Percentiles rank a stretch among this genome's conserved stretches.
These are phyloP conservation scores for Eciton burchellii DNA, from an alignment of 1,140 invertebrate genomes.

Conservation along the genomic window DNA sequence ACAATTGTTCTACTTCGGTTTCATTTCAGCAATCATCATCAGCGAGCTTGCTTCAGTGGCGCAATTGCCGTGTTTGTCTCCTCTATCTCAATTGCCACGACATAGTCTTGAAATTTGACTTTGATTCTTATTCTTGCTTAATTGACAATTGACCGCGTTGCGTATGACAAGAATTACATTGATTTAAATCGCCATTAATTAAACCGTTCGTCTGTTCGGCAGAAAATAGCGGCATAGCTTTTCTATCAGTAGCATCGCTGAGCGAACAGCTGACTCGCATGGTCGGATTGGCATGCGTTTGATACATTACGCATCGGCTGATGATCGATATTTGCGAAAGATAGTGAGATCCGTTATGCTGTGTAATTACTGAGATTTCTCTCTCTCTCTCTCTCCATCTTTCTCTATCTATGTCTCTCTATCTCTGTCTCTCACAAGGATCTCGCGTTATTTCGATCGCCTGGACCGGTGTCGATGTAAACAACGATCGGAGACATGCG, in stretches of 20 bases:
- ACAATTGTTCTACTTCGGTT: background rate
- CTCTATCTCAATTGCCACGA: background rate
- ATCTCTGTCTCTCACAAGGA: too few species aligned
- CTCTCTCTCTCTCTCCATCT: too few species aligned
- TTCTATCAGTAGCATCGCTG: conserved; percentile 2
- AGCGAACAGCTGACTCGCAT: conserved; percentile 66
- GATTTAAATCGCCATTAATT: background rate
- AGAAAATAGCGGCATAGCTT: too few species aligned
- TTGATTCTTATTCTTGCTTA: background rate
- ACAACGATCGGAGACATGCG: conserved; percentile 32
- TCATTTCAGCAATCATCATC: background rate
- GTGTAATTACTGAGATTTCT: too few species aligned
- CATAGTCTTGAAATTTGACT: background rate
- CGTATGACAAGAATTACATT: background rate
- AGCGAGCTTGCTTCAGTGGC: background rate
- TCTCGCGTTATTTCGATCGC: conserved; percentile 15
- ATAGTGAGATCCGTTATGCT: too few species aligned
- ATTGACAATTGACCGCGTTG: background rate
- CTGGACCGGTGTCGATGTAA: conserved; percentile 9
- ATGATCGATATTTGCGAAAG: background rate
- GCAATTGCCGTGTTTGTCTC: conserved; percentile 14
- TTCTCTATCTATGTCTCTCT: too few species aligned
- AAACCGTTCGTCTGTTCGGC: too few species aligned
- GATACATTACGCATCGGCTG: conserved; percentile 4
- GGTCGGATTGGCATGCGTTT: background rate